Conservation (phyloP, 2,113 vertebrate species). For the Alaudala cheleensis region DNA sequence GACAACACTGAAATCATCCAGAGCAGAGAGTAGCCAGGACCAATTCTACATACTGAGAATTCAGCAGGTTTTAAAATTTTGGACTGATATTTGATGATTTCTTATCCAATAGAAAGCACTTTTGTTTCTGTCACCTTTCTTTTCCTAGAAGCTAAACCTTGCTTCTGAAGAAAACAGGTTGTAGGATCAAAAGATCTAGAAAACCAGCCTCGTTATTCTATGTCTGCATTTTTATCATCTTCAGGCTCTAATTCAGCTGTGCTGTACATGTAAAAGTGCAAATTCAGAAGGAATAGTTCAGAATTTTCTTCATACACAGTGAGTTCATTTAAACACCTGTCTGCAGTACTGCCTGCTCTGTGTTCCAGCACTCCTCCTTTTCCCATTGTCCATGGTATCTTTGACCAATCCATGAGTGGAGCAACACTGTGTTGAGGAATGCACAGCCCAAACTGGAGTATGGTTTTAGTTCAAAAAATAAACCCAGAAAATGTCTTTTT, state of each 20-base stretch:
- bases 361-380: not conserved
- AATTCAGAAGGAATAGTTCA: not conserved
- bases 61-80: not conserved
- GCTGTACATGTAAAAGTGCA: not conserved
- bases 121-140: not conserved
- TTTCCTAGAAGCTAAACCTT: not conserved
- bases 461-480: not conserved
- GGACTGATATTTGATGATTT: not conserved
- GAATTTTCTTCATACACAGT: not conserved
- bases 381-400: not conserved
- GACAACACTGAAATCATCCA: not conserved
- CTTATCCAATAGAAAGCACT: not conserved
- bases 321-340: not conserved
- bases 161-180: not conserved
- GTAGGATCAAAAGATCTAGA: not conserved
- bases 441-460: not conserved
- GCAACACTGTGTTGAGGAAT: not conserved
- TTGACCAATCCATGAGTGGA: not conserved
- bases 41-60: not conserved
- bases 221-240: not conserved
- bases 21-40: not conserved
- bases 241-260: not conserved
- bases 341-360: not conserved
- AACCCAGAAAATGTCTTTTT: not conserved
- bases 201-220: not conserved